Evolutionary conservation across 2,888 invertebrate species (phyloP), one percentile per base, ranked within the genome.

Genomic region (Plagodis dolabraria): DNA sequence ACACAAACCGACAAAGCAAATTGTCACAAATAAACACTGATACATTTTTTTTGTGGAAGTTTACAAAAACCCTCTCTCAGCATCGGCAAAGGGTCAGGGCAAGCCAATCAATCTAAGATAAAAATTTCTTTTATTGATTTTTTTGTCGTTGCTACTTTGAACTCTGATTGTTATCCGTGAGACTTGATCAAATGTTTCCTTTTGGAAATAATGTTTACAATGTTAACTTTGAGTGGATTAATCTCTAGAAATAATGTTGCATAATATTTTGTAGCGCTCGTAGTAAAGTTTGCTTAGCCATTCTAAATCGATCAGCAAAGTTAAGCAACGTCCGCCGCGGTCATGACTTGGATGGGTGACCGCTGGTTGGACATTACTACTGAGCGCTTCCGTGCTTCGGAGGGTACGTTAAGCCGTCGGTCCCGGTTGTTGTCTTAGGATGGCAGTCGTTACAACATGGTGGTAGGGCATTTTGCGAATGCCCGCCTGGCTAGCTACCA

Each of bases 11-110:
- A 92, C 92, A 92, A 92, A 92, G 92, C 91, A 92, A 92, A 92
- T 92, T 92, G 92, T 92, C 92, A 92, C 92, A 92, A 92, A 92
- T 92, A 92, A 92, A 92, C 92, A 92, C 84, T 83, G 90, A 89
- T 91, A 86, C 89, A 82, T 87, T 86, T 84, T 89, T 90, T 89
- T 87, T 89, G 79, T 85, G 80, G 86, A 87, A 86, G 85, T 80
- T 70, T 77, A 87, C 77, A 91, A 90, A 90, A 91, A 89, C 79
- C 69, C 68, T 77, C 76, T 83, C 83, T 83, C 85, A 85, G 83
- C 85, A 85, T 82, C 85, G 77, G 82, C 85, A 84, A 85, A 87
- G 90, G 91, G 89, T 90, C 90, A 92, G 89, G 82, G 83, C 78
- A 83, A 83, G 81, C 87, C 87, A 91, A 92, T 92, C 92, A 91